Conservation (phyloP, 2,797 vertebrate genomes). For the Jordanella pulchra region DNA sequence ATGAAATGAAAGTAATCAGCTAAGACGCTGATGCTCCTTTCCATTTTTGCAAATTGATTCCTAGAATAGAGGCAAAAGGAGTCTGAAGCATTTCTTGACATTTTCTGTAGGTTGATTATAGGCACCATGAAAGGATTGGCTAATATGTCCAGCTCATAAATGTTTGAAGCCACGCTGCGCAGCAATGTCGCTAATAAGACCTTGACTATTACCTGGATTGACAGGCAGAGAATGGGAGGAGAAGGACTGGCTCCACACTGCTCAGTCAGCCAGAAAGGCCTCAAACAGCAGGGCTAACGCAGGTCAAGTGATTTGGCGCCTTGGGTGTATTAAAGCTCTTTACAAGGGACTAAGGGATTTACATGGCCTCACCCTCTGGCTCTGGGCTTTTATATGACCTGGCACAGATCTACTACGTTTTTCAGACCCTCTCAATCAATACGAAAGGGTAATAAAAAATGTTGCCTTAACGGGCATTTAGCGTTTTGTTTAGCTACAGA, state of each 20-base stretch:
- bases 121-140: background rate
- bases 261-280: constrained; percentile 86
- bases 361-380: constrained; percentile 67
- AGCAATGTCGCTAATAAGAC: constrained; percentile 80
- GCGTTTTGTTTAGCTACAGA: constrained; percentile 63
- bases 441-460: constrained; percentile 74
- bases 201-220: constrained; percentile 86
- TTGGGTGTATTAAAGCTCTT: constrained; percentile 87
- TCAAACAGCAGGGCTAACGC: constrained; percentile 79
- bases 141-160: constrained; percentile 33
- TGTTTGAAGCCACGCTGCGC: constrained; percentile 48
- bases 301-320: constrained; percentile 93
- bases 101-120: background rate
- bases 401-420: constrained; percentile 69
- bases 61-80: background rate
- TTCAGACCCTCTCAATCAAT: constrained; percentile 79
- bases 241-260: constrained; percentile 77
- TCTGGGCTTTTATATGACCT: constrained; percentile 76
- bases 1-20: background rate
- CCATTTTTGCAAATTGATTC: background rate
- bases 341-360: constrained; percentile 83
- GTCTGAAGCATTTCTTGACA: background rate
- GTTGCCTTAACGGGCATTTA: constrained; percentile 64
- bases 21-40: background rate
- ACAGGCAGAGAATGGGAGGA: constrained; percentile 85